Conservation (phyloP, 1,140 invertebrate species). For the Anoplophora glabripennis region DNA sequence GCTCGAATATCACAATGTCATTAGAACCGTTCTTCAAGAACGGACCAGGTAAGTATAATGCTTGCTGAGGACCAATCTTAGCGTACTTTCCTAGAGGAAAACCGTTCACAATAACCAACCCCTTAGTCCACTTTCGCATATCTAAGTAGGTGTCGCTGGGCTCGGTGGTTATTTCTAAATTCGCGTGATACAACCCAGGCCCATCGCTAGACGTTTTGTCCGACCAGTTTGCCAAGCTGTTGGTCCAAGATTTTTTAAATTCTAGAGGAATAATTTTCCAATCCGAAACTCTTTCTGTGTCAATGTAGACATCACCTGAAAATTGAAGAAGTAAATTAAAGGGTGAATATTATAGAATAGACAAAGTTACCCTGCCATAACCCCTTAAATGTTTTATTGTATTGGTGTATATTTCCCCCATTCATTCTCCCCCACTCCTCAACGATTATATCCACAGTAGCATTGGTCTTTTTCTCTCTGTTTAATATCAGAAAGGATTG, state of each 20-base stretch:
- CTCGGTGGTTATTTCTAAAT: conserved; percentile 26
- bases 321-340: background rate
- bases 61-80: conserved; percentile 56
- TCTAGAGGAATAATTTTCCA: conserved; percentile 57
- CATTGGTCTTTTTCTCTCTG: conserved; percentile 19
- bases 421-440: conserved; percentile 62
- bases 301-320: conserved; percentile 48
- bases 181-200: conserved; percentile 43
- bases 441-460: conserved; percentile 56
- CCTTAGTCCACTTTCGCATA: conserved; percentile 53
- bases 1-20: conserved; percentile 48
- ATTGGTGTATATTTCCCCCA: conserved; percentile 52
- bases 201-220: conserved; percentile 2
- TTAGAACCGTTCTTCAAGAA: conserved; percentile 54
- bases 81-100: conserved; percentile 62
- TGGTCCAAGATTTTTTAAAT: conserved; percentile 51
- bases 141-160: conserved; percentile 45
- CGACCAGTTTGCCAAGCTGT: conserved; percentile 23
- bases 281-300: conserved; percentile 45
- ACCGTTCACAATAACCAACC: conserved; percentile 63
- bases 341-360: background rate
- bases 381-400: conserved; percentile 53
- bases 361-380: conserved; percentile 43
- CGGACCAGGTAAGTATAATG: conserved; percentile 59
- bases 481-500: conserved; percentile 40